Evolutionary conservation across 1,140 invertebrate genomes (phyloP).

Genomic region (Nephotettix cincticeps): DNA sequence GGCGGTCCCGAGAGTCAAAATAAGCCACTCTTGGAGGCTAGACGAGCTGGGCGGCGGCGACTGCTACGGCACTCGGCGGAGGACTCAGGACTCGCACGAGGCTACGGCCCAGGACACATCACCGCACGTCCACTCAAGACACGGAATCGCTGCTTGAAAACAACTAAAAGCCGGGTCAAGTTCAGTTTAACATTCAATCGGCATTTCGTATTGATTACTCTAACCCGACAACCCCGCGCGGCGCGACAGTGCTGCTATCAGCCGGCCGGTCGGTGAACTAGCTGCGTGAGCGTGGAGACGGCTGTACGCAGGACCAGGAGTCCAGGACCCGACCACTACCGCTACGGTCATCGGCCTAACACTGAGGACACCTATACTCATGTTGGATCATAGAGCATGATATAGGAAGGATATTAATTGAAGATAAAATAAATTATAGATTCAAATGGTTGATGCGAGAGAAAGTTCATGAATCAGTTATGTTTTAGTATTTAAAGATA

Average conservation of each 20-base stretch:
- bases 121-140: background rate
- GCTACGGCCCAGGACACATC: background rate
- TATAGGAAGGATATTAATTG: too few relatives aligned
- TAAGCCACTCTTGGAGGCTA: slow-evolving; percentile 28
- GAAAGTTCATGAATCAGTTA: too few relatives aligned
- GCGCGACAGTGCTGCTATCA: background rate
- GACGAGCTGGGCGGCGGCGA: background rate
- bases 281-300: too few relatives aligned
- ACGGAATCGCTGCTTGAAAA: background rate
- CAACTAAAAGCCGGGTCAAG: background rate
- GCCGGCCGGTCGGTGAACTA: background rate
- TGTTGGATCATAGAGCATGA: too few relatives aligned
- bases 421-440: too few relatives aligned
- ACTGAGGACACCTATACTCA: too few relatives aligned
- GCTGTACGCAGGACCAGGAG: too few relatives aligned
- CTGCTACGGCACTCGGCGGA: background rate
- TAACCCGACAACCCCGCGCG: background rate
- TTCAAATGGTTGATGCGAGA: too few relatives aligned
- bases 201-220: slow-evolving; percentile 17
- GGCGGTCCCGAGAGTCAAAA: slow-evolving; percentile 44
- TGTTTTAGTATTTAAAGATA: too few relatives aligned
- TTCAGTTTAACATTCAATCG: slow-evolving; percentile 16
- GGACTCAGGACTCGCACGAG: background rate
- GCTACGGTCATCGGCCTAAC: too few relatives aligned
- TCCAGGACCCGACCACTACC: too few relatives aligned